These are phyloP conservation scores for Bujurquina vittata DNA, from an alignment of 2,113 vertebrate genomes.

Conservation along the genomic window DNA sequence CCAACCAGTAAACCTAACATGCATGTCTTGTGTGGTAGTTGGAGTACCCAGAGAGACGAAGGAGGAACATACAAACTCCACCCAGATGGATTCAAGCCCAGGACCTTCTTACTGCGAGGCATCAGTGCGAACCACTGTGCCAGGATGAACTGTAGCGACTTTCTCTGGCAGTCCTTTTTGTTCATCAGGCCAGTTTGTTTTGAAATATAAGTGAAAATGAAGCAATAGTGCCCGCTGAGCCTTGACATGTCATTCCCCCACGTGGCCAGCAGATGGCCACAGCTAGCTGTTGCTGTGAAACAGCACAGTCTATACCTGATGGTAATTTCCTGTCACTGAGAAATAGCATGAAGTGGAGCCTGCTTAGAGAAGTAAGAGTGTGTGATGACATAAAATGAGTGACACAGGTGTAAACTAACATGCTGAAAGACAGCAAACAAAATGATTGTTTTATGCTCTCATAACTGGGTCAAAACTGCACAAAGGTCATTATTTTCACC, in stretches of 20 bases:
- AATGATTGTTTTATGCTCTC: too few species aligned
- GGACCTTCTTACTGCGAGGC: neutral
- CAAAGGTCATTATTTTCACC: too few species aligned
- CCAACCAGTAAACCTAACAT: neutral
- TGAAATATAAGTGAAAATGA: neutral
- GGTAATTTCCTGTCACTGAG: neutral
- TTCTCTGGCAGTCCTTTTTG: neutral
- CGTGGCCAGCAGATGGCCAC: constrained; percentile 68
- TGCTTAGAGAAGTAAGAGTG: neutral
- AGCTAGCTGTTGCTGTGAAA: constrained; percentile 19
- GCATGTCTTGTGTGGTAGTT: neutral
- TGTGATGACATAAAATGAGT: neutral
- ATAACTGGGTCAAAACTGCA: too few species aligned
- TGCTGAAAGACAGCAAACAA: neutral
- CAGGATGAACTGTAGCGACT: neutral
- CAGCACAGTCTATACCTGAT: too few species aligned
- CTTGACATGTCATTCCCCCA: neutral
- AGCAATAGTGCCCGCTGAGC: neutral
- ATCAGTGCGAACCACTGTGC: neutral
- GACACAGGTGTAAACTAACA: neutral
- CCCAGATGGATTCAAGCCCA: neutral
- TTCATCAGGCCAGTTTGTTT: neutral
- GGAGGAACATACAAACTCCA: neutral
- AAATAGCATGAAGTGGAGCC: neutral
- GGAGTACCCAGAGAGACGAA: neutral